Conservation (phyloP, 2,113 vertebrate genomes). For the Dipodomys spectabilis region DNA sequence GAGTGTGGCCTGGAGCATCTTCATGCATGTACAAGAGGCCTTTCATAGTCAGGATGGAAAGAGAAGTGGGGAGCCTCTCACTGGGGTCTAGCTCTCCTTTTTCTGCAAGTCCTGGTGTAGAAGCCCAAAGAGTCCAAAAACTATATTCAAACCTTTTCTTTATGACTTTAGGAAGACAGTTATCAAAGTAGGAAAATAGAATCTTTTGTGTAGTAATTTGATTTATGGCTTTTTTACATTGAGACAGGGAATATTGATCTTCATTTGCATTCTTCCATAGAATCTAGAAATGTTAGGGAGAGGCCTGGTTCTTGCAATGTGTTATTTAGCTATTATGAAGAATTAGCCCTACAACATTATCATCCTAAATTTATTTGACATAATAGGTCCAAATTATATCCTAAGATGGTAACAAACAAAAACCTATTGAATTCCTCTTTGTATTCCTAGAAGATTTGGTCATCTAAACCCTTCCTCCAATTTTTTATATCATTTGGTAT, state of each 20-base stretch:
- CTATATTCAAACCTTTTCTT: slow-evolving; percentile 20
- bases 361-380: slow-evolving; percentile 45
- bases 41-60: neutral
- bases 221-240: neutral
- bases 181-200: slow-evolving; percentile 9
- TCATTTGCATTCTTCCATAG: neutral
- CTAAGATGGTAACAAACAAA: neutral
- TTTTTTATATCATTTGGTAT: slow-evolving; percentile 45
- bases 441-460: slow-evolving; percentile 34
- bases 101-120: neutral
- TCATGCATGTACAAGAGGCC: neutral
- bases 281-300: neutral
- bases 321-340: slow-evolving; percentile 12
- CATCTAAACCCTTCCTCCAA: neutral
- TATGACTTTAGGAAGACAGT: neutral
- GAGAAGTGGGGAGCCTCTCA: neutral
- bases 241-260: too few relatives aligned
- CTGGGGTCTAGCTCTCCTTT: neutral
- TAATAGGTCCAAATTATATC: slow-evolving; percentile 19
- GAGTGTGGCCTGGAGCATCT: neutral
- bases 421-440: neutral
- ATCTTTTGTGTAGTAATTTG: slow-evolving; percentile 10
- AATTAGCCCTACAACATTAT: slow-evolving; percentile 9
- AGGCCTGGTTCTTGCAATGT: neutral
- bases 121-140: neutral